Evolutionary conservation across 2,888 invertebrate genomes (phyloP), one percentile per base, ranked within the genome.

Genomic region (Cantharis rufa): DNA sequence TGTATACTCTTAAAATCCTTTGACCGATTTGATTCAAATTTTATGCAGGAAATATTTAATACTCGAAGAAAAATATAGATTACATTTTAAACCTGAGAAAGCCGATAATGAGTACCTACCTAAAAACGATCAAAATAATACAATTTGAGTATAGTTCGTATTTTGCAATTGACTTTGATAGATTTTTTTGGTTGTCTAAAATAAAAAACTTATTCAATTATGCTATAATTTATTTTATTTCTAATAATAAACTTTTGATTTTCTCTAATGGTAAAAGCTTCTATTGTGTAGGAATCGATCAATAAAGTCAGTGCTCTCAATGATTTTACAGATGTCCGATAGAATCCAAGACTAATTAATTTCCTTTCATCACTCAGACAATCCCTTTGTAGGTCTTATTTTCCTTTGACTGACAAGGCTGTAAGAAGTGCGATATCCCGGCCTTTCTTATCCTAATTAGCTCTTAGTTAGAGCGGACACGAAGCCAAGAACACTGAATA

Each of bases 391-490:
- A 80, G 80, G 84, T 82, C 83, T 83, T 84, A 84, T 83, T 83
- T 84, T 84, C 84, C 85, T 84, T 85, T 85, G 85, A 85, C 84
- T 85, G 85, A 85, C 84, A 84, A 83, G 82, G 83, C 82, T 81
- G 80, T 83, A 82, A 83, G 83, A 82, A 83, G 81, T 82, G 80
- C 82, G 81, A 81, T 82, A 82, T 82, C 82, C 82, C 82, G 82
- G 84, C 84, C 84, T 85, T 86, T 85, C 85, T 86, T 85, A 85
- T 84, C 84, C 85, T 85, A 85, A 85, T 85, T 85, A 85, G 84
- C 84, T 85, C 84, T 84, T 83, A 82, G 82, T 83, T 83, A 81
- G 82, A 81, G 82, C 84, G 83, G 84, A 84, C 83, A 83, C 80
- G 82, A 81, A 81, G 79, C 82, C 82, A 82, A 81, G 82, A 83